Conservation (phyloP, 2,888 invertebrate genomes). For the Macaria notata region DNA sequence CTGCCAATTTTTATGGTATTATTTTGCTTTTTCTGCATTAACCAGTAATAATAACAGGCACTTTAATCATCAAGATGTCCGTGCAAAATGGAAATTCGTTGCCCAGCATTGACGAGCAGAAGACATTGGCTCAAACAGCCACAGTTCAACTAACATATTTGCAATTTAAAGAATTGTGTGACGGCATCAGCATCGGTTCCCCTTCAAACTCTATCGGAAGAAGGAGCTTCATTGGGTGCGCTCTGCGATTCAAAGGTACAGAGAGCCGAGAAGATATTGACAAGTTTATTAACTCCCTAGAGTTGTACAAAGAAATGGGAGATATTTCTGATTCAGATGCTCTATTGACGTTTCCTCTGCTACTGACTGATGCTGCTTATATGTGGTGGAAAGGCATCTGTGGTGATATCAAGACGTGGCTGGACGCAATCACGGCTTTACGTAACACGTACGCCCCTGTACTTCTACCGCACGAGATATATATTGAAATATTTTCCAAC, state of each 20-base stretch:
- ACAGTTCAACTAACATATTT: neutral
- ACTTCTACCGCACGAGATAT: neutral
- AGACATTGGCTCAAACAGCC: no score
- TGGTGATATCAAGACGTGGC: neutral
- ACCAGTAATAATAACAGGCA: no score
- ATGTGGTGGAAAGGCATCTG: slow-evolving; percentile 1
- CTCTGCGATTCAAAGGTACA: neutral
- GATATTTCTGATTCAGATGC: slow-evolving; percentile 1
- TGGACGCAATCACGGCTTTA: neutral
- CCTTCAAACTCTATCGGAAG: no score
- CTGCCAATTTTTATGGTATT: no score
- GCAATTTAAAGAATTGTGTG: slow-evolving; percentile 1
- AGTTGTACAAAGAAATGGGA: slow-evolving; percentile 1
- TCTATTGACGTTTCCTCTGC: neutral
- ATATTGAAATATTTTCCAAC: neutral
- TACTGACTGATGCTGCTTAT: neutral
- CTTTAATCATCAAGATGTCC: no score
- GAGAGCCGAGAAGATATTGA: neutral
- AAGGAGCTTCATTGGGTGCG: slow-evolving; percentile 1
- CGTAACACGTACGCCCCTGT: neutral
- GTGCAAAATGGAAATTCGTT: no score
- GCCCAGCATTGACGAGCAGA: no score
- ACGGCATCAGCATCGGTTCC: neutral
- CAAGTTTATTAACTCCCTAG: slow-evolving; percentile 1
- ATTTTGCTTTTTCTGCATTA: no score